These are phyloP conservation scores for Pseudorhombus dupliciocellatus DNA, from an alignment of 2,113 vertebrate species.

Conservation along the genomic window DNA sequence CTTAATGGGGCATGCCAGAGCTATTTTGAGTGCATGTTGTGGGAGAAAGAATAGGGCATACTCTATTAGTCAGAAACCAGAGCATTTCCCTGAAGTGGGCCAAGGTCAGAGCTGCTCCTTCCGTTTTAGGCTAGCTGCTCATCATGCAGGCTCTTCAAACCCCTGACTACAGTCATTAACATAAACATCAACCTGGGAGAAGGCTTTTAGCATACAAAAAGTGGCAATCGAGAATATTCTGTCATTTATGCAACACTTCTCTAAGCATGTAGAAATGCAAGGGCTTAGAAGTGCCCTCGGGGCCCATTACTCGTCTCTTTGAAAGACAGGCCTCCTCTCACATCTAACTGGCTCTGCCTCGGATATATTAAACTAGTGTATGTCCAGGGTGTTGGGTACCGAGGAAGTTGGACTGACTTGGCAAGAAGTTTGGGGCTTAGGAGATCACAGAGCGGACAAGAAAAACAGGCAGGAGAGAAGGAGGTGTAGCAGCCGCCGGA, in stretches of 20 bases:
- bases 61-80: slow-evolving; percentile 74
- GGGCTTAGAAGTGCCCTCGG: slow-evolving; percentile 44
- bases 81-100: slow-evolving; percentile 72
- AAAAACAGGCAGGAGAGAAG: slow-evolving; percentile 30
- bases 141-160: slow-evolving; percentile 62
- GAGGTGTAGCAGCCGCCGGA: background rate
- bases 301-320: slow-evolving; percentile 42
- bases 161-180: slow-evolving; percentile 63
- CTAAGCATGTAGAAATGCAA: slow-evolving; percentile 41
- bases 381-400: background rate
- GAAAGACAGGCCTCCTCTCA: slow-evolving; percentile 38
- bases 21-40: slow-evolving; percentile 78
- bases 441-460: slow-evolving; percentile 32
- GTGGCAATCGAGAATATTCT: slow-evolving; percentile 53
- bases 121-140: slow-evolving; percentile 59
- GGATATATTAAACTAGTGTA: background rate
- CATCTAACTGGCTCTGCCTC: slow-evolving; percentile 18
- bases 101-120: slow-evolving; percentile 75
- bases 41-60: slow-evolving; percentile 67
- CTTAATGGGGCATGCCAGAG: slow-evolving; percentile 78
- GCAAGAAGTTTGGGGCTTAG: background rate
- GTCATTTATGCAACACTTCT: slow-evolving; percentile 62
- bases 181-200: slow-evolving; percentile 69
- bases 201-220: slow-evolving; percentile 65
- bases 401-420: slow-evolving; percentile 11